A percentile compares a stretch with the other conserved stretches of the same genome.
Conservation (phyloP, 37 sponge, comb jelly and placozoan species). For the Crambe crambe region DNA sequence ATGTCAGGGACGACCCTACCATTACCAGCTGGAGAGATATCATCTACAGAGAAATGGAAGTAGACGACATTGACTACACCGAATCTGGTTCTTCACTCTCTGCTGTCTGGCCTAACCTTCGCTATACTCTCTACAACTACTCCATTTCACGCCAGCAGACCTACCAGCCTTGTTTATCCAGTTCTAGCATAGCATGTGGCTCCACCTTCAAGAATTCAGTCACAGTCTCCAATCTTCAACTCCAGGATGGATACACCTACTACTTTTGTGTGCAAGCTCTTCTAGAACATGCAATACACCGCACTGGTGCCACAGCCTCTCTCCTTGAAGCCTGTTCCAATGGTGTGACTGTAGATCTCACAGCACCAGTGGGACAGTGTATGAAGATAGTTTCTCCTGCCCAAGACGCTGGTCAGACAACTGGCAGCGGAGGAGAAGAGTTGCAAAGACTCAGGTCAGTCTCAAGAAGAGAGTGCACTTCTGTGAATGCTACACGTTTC, state of each 20-base stretch:
- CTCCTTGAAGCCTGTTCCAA: slow-evolving; percentile 53
- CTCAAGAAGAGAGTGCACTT: background rate
- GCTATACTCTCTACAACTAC: slow-evolving; percentile 52
- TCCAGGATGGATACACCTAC: slow-evolving; percentile 51
- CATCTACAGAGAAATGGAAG: slow-evolving; percentile 1
- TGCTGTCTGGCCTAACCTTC: slow-evolving; percentile 63
- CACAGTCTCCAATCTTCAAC: slow-evolving; percentile 24
- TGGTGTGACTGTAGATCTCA: slow-evolving; percentile 62
- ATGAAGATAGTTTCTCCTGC: slow-evolving; percentile 40
- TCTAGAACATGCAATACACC: slow-evolving; percentile 23
- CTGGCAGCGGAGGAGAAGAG: slow-evolving; percentile 13
- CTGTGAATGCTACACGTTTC: slow-evolving; percentile 15
- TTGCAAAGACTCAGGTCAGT: background rate
- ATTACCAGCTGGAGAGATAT: slow-evolving; percentile 26
- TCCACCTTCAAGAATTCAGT: slow-evolving; percentile 46
- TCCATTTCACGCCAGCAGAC: slow-evolving; percentile 47
- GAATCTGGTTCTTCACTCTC: slow-evolving; percentile 26
- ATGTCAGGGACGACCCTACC: background rate
- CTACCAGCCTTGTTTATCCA: slow-evolving; percentile 33
- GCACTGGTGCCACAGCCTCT: slow-evolving; percentile 8
- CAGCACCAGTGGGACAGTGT: slow-evolving; percentile 52
- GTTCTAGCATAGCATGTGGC: slow-evolving; percentile 52
- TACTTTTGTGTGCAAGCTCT: slow-evolving; percentile 65
- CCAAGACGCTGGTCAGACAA: background rate
- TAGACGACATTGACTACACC: slow-evolving; percentile 53